phyloP scores from a whole-genome alignment of 1,140 invertebrate species.

The Carcinoscorpius rotundicauda region DNA sequence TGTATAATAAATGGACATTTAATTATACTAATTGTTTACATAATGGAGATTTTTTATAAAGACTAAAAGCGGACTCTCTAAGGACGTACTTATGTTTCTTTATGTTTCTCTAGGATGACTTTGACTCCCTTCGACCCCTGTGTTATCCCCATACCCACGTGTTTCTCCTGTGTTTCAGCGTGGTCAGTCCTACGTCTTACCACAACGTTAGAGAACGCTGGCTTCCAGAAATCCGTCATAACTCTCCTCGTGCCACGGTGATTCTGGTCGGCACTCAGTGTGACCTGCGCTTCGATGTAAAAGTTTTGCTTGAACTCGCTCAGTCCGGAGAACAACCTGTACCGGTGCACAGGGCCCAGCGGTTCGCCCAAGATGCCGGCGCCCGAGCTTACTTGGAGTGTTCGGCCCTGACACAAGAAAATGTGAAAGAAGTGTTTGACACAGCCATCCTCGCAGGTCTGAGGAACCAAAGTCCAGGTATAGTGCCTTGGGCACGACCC shows the following conservation, averaged over 20 bases:
- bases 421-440: slow-evolving; percentile 80
- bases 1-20: too few relatives aligned
- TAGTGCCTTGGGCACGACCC: too few relatives aligned
- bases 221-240: too few relatives aligned
- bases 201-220: too few relatives aligned
- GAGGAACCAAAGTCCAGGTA: not conserved
- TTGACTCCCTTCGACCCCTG: slow-evolving; percentile 59
- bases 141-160: slow-evolving; percentile 52
- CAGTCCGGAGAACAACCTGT: slow-evolving; percentile 62
- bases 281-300: slow-evolving; percentile 45
- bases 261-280: slow-evolving; percentile 40
- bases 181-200: too few relatives aligned
- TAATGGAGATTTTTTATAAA: too few relatives aligned
- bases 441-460: slow-evolving; percentile 66
- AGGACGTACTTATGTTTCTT: slow-evolving; percentile 25
- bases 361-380: slow-evolving; percentile 59
- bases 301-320: slow-evolving; percentile 43
- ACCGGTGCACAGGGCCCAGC: slow-evolving; percentile 55
- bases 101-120: slow-evolving; percentile 49
- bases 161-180: too few relatives aligned
- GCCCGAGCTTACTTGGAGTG: slow-evolving; percentile 77
- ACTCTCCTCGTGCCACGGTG: too few relatives aligned
- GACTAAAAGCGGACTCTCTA: too few relatives aligned
- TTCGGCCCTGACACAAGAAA: slow-evolving; percentile 74
- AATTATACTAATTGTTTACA: too few relatives aligned